A percentile compares a stretch with the other conserved stretches of the same genome.
Conservation (phyloP, 2,888 invertebrate species). For the Caenorhabditis sinica region DNA sequence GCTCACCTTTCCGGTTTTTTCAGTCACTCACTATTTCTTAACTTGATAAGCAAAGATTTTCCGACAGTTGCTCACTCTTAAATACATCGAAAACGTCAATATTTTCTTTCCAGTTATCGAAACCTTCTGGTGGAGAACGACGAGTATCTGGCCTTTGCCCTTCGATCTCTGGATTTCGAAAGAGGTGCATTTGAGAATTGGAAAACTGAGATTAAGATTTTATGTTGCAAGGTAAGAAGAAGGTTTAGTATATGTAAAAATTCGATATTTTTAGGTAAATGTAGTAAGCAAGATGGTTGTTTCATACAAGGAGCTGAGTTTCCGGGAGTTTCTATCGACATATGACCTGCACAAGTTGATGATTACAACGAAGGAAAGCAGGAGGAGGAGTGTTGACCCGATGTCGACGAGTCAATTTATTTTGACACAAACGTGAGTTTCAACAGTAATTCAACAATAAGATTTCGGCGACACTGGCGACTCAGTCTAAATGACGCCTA, state of each 20-base stretch:
- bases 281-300: constrained; percentile 26
- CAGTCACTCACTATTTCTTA: no score
- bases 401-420: constrained; percentile 69
- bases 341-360: constrained; percentile 61
- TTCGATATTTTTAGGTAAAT: constrained; percentile 54
- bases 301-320: constrained; percentile 51
- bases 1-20: no score
- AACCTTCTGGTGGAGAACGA: constrained; percentile 57
- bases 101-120: constrained; percentile 42
- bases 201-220: constrained; percentile 56
- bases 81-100: no score
- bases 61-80: neutral
- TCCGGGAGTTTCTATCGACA: constrained; percentile 63
- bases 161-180: constrained; percentile 28
- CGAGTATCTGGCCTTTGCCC: constrained; percentile 65
- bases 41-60: no score
- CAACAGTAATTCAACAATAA: no score
- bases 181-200: constrained; percentile 42
- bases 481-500: no score
- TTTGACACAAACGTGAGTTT: constrained; percentile 67
- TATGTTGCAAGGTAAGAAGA: constrained; percentile 65
- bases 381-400: constrained; percentile 18
- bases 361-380: constrained; percentile 29
- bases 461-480: no score
- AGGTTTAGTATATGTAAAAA: neutral